Conservation (phyloP, 2,113 vertebrate species). For the Seriola quinqueradiata region DNA sequence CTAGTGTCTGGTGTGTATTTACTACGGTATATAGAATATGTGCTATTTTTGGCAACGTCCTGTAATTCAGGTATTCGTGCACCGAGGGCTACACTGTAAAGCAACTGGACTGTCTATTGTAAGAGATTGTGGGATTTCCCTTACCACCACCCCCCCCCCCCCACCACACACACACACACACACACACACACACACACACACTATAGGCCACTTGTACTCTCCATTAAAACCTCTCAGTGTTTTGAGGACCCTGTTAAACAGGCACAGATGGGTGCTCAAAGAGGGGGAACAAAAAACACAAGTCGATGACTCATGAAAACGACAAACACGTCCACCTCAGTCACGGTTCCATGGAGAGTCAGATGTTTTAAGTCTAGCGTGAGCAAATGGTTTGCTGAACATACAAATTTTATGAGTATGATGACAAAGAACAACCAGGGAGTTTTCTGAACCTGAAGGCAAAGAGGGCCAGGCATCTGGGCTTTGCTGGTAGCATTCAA, state of each 20-base stretch:
- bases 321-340: slow-evolving; percentile 45
- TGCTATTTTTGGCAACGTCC: background rate
- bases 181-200: slow-evolving; percentile 26
- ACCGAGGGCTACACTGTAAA: slow-evolving; percentile 4
- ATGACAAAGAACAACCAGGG: slow-evolving; percentile 25
- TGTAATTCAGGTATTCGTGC: slow-evolving; percentile 46
- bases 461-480: background rate
- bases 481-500: slow-evolving; percentile 21
- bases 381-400: slow-evolving; percentile 52
- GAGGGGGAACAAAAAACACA: background rate
- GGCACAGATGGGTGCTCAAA: slow-evolving; percentile 52
- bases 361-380: slow-evolving; percentile 31
- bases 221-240: slow-evolving; percentile 48
- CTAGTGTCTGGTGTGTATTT: background rate
- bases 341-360: slow-evolving; percentile 12
- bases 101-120: slow-evolving; percentile 23
- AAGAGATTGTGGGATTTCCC: slow-evolving; percentile 32
- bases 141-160: too few species aligned
- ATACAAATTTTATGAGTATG: slow-evolving; percentile 63
- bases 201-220: slow-evolving; percentile 38
- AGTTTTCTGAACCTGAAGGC: slow-evolving; percentile 26
- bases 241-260: slow-evolving; percentile 25
- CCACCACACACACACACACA: slow-evolving; percentile 12
- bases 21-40: background rate
- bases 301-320: slow-evolving; percentile 58